Percentiles rank a stretch among this genome's conserved stretches.
Evolutionary conservation across 1,140 invertebrate genomes (phyloP).

Genomic region (Leptinotarsa lineolata): DNA sequence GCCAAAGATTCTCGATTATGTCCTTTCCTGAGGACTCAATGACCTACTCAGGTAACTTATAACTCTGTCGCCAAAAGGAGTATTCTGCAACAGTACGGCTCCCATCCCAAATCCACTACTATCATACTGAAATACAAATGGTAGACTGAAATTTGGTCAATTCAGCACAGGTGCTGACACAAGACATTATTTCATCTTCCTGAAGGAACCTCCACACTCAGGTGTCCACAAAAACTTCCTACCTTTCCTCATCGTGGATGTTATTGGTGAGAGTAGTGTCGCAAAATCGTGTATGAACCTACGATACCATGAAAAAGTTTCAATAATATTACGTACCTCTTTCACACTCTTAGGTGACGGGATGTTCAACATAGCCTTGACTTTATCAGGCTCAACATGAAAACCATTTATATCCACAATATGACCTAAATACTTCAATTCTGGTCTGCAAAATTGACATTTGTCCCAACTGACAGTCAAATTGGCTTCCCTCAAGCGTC

Average conservation of each 20-base stretch:
- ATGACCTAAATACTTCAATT: slow-evolving; percentile 51
- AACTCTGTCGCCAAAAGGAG: slow-evolving; percentile 47
- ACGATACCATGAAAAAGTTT: slow-evolving; percentile 37
- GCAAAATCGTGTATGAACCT: slow-evolving; percentile 53
- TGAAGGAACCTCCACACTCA: slow-evolving; percentile 5
- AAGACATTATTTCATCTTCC: neutral
- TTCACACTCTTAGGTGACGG: slow-evolving; percentile 37
- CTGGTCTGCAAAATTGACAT: slow-evolving; percentile 37
- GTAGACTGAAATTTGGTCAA: slow-evolving; percentile 44
- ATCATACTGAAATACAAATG: slow-evolving; percentile 42
- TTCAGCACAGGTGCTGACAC: slow-evolving; percentile 47
- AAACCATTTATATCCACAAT: slow-evolving; percentile 47
- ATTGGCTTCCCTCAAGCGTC: slow-evolving; percentile 30
- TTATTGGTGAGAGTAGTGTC: slow-evolving; percentile 49
- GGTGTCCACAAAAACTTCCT: neutral
- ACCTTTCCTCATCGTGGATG: slow-evolving; percentile 10
- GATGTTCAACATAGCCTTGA: slow-evolving; percentile 42
- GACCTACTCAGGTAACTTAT: slow-evolving; percentile 56
- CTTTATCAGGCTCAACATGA: slow-evolving; percentile 44
- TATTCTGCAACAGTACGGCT: slow-evolving; percentile 10
- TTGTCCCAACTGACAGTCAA: slow-evolving; percentile 22
- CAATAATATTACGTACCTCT: slow-evolving; percentile 25
- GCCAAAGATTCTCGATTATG: slow-evolving; percentile 57
- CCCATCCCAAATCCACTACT: slow-evolving; percentile 29
- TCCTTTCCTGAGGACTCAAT: slow-evolving; percentile 49